These are phyloP conservation scores for Sphaerophoria rueppellii DNA, from an alignment of 2,888 invertebrate genomes.

Conservation along the genomic window DNA sequence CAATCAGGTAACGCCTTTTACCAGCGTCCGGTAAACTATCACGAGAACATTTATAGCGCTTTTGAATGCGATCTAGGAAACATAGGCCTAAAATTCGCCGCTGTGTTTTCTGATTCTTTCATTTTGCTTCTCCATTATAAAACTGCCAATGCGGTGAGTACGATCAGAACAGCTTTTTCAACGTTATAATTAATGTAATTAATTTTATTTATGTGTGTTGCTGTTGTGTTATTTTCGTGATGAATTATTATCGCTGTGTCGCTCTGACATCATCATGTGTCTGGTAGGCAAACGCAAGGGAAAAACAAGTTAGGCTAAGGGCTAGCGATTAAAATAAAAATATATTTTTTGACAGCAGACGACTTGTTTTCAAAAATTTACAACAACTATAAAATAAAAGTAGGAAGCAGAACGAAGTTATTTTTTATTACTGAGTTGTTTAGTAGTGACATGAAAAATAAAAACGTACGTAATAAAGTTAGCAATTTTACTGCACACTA, in stretches of 20 bases:
- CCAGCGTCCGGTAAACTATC: no score
- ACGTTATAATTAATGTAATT: conserved; percentile 58
- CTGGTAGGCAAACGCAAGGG: no score
- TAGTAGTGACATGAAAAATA: no score
- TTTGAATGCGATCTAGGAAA: not conserved
- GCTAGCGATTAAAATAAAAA: conserved; percentile 16
- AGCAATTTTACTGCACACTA: no score
- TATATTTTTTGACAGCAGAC: not conserved
- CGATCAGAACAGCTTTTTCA: conserved; percentile 61
- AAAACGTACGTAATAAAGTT: no score
- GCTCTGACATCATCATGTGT: conserved; percentile 50
- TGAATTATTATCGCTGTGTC: conserved; percentile 57
- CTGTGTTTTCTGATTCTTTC: conserved; percentile 23
- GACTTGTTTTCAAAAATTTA: no score
- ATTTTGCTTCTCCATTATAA: not conserved
- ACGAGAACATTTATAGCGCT: no score
- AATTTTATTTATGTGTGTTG: conserved; percentile 46
- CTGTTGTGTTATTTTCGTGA: conserved; percentile 50
- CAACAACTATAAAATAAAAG: no score
- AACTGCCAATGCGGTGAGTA: conserved; percentile 15
- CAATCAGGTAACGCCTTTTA: no score
- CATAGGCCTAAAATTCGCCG: not conserved
- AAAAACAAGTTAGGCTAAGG: no score
- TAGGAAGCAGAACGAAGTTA: no score
- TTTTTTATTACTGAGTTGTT: no score